phyloP scores from a whole-genome alignment of 2,113 vertebrate species.

The Podocnemis expansa region DNA sequence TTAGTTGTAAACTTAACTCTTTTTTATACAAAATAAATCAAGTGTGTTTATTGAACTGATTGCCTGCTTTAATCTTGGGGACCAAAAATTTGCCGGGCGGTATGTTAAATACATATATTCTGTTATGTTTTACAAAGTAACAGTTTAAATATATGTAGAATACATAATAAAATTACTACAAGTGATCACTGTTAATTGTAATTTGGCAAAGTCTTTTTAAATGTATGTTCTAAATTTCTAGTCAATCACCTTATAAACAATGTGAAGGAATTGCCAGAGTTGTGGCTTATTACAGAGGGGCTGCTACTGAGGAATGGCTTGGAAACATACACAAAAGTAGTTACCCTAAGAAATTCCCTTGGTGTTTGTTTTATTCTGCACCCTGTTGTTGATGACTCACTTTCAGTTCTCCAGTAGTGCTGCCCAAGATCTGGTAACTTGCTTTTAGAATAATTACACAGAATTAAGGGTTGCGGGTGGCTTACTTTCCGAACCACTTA shows the following conservation, averaged over 20 bases:
- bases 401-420: conserved; percentile 2
- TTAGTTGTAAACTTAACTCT: conserved; percentile 99
- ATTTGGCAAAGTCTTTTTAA: conserved; percentile 53
- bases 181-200: conserved; percentile 57
- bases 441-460: conserved; percentile 8
- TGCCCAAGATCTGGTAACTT: conserved; percentile 32
- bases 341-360: conserved; percentile 1
- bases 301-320: conserved; percentile 4
- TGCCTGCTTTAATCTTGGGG: conserved; percentile 80
- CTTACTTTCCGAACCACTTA: conserved; percentile 32
- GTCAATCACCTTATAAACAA: neutral
- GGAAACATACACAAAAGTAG: conserved; percentile 12
- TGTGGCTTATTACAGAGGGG: neutral
- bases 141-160: conserved; percentile 71
- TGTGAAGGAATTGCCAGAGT: neutral
- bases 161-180: conserved; percentile 78
- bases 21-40: conserved; percentile 99
- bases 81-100: conserved; percentile 67
- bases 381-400: neutral
- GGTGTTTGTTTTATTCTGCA: neutral
- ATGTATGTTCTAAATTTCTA: neutral
- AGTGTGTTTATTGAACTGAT: conserved; percentile 89
- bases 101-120: conserved; percentile 42
- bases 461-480: conserved; percentile 41
- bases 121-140: conserved; percentile 55